phyloP scores from a whole-genome alignment of 2,797 vertebrate genomes.

The Anabacerthia variegaticeps region DNA sequence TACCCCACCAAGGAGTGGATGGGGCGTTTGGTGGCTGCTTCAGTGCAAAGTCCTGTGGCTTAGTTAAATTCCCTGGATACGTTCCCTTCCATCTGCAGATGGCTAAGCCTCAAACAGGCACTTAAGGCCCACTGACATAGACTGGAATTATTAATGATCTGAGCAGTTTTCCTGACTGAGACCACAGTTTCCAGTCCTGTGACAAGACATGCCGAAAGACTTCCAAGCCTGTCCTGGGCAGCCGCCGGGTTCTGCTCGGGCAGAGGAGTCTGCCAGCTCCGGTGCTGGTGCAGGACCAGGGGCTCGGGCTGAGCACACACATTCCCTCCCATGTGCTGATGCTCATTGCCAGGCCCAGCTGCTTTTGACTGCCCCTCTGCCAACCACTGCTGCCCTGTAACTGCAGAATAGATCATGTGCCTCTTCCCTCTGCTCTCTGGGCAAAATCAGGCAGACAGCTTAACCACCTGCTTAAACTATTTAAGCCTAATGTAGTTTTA shows the following conservation, averaged over 20 bases:
- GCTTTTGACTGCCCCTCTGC: constrained; percentile 18
- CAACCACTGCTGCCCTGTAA: background rate
- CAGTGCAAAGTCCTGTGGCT: background rate
- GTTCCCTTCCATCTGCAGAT: background rate
- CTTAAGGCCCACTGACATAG: background rate
- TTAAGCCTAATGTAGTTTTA: background rate
- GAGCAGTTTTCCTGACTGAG: background rate
- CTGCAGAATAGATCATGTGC: background rate
- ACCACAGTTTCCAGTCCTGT: background rate
- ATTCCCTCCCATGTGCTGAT: background rate
- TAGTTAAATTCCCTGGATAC: background rate
- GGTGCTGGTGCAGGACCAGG: background rate
- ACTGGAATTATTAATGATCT: background rate
- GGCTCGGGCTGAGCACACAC: background rate
- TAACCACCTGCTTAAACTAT: constrained; percentile 10
- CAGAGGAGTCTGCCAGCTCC: background rate
- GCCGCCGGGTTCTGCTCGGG: background rate
- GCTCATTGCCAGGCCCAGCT: constrained; percentile 10
- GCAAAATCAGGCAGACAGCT: background rate
- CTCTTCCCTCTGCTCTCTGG: background rate
- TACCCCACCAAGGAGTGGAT: background rate
- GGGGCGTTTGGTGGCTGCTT: background rate
- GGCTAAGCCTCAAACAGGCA: background rate
- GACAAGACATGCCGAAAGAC: background rate
- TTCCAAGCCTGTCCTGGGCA: background rate